These are phyloP conservation scores for Acleris holmiana DNA, from an alignment of 2,888 invertebrate genomes.

Conservation along the genomic window DNA sequence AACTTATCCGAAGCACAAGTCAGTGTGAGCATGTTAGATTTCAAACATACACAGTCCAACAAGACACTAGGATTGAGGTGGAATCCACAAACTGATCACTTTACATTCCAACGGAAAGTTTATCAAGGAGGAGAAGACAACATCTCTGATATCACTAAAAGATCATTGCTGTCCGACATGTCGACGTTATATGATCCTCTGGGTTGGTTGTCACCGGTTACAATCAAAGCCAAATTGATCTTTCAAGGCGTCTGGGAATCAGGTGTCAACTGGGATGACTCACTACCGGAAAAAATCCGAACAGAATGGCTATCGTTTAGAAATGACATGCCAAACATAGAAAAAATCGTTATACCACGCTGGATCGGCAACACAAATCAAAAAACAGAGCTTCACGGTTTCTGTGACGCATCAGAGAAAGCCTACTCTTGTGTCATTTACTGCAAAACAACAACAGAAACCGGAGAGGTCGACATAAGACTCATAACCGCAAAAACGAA, in stretches of 20 bases:
- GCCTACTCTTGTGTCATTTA: conserved; percentile 19
- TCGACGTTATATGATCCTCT: conserved; percentile 38
- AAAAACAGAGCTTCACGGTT: conserved; percentile 17
- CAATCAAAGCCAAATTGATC: conserved; percentile 28
- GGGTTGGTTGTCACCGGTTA: conserved; percentile 38
- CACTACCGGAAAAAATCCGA: neutral
- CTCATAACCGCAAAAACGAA: conserved; percentile 25
- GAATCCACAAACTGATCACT: too few species aligned
- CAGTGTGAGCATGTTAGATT: conserved; percentile 2
- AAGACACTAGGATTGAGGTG: conserved; percentile 15
- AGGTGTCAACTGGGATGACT: neutral
- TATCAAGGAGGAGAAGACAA: conserved; percentile 4
- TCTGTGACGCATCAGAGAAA: conserved; percentile 19
- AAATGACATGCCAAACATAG: conserved; percentile 18
- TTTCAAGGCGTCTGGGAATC: conserved; percentile 33
- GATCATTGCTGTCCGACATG: conserved; percentile 32
- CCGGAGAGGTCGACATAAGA: conserved; percentile 5
- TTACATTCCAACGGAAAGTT: conserved; percentile 19
- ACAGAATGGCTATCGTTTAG: conserved; percentile 8
- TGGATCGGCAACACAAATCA: conserved; percentile 12
- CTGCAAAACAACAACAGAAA: neutral
- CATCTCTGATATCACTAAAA: conserved; percentile 13
- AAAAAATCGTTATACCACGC: conserved; percentile 7
- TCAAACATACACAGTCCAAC: conserved; percentile 1
- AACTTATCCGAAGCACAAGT: neutral